phyloP scores from a whole-genome alignment of 2,797 vertebrate genomes.

The Malacoraja senta region DNA sequence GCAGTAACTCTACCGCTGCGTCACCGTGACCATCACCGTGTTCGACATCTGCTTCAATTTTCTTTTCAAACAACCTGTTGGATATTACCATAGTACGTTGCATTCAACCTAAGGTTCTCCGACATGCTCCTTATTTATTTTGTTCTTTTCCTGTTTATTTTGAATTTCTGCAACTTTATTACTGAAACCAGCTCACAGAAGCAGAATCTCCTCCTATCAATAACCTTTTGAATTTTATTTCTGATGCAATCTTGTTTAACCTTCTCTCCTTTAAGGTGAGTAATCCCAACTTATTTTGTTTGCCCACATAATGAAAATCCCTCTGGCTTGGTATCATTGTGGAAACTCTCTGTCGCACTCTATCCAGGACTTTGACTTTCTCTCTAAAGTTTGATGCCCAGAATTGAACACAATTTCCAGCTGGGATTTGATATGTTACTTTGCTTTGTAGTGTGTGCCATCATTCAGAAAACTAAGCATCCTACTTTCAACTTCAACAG shows the following conservation, averaged over 20 bases:
- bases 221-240: background rate
- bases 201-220: background rate
- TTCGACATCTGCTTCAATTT: background rate
- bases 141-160: background rate
- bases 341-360: background rate
- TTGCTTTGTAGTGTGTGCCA: background rate
- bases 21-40: no score
- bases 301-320: background rate
- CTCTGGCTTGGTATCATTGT: background rate
- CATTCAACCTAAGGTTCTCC: background rate
- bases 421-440: background rate
- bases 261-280: background rate
- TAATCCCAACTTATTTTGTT: background rate
- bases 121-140: no score
- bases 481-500: background rate
- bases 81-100: background rate
- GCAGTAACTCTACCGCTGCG: no score
- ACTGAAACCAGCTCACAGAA: background rate
- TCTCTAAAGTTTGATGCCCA: background rate
- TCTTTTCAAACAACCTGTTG: background rate
- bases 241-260: background rate
- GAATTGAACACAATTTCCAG: background rate
- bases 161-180: background rate
- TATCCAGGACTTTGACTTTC: background rate
- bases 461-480: background rate